Evolutionary conservation across 2,888 invertebrate genomes (phyloP), one percentile per base, ranked within the genome.

Genomic region (Sminthurides aquaticus): DNA sequence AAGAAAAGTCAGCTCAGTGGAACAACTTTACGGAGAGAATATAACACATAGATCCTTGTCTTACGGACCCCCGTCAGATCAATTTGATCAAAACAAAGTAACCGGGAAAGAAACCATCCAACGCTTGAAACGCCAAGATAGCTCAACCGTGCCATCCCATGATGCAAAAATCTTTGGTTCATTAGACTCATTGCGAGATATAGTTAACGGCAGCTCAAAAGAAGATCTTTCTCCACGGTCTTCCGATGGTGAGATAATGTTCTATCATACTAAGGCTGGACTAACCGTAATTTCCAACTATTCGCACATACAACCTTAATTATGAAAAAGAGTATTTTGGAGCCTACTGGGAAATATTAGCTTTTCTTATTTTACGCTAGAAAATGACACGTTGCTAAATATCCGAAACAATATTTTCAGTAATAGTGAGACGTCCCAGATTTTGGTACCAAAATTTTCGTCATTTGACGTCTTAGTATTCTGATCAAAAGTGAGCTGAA

Each of bases 151-250:
- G 15, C 34, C 59, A 22, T 49, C 57, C 43, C 62, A 69, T 26
- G 67, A 69, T 56, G 65, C 73, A n/a, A 72, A 76, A 68, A 77
- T 81, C 58, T 80, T 82, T 64, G 83, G 83, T 26, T 84, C 84
- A 34, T 77, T 84, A 69, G 84, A 84, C 75, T 84, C 84, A 1
- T 76, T 84, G 18, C 80, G 83, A 70, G 83, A 83, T 65, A 64
- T 73, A n/a, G 64, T 68, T 1, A 69, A 73, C 61, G 73, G 71
- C 54, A 67, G 64, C 43, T 72, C 73, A 2, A 60, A 63, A 2
- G 73, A 73, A 57, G 71, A 75, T 60, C 57, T 74, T 26, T 74
- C 73, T 0, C 69, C 72, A 0, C 67, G 70, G 62, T 74, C 74
- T 3, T 72, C 74, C 8, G 73, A 75, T 65, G 75, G 75, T 75